Evolutionary conservation across 2,113 vertebrate species (phyloP), one percentile per base, ranked within the genome.

Genomic region (Anarrhichthys ocellatus): DNA sequence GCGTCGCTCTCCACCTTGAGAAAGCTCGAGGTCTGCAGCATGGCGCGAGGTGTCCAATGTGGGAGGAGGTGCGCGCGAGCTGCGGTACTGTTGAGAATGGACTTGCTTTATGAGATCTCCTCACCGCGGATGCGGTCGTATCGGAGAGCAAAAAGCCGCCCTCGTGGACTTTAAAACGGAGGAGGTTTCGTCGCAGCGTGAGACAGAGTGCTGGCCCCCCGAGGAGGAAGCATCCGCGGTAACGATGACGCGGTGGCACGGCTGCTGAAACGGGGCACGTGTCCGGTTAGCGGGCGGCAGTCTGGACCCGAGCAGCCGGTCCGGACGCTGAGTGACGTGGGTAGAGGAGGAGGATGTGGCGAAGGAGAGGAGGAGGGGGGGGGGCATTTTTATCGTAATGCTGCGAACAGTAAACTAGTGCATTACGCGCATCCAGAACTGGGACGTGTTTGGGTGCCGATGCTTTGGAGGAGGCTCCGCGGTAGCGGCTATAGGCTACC

Each of bases 241-340:
- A 27, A 36, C 22, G 46, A 38, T 46, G 50, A 58, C 11, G 24
- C 18, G 18, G n/a, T 40, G 48, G 24, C 48, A 2, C 15, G n/a
- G 14, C 24, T 36, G 6, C 29, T 29, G 9, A 46, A 6, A 29
- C 22, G 14, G 20, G 24, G 40, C 2, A 38, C 62, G 24, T 66
- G 63, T 58, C n/a, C 20, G 81, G 72, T 38, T 48, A 34, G 63
- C 36, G 50, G 18, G 50, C 50, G 18, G 34, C 73, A 50, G 34
- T 36, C 83, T 90, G 62, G 82, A 48, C 27, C 72, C 42, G 13
- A 27, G 17, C 29, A 40, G 78, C 27, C 72, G 78, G 68, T 82
- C 80, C 50, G 81, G 56, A 61, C 86, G 85, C 73, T 90, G 38
- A 24, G 72, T 79, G 61, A 91, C 84, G 81, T 85, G 86, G 59